These are phyloP conservation scores for Wiebesia pumilae DNA, from an alignment of 1,140 invertebrate genomes.

Conservation along the genomic window DNA sequence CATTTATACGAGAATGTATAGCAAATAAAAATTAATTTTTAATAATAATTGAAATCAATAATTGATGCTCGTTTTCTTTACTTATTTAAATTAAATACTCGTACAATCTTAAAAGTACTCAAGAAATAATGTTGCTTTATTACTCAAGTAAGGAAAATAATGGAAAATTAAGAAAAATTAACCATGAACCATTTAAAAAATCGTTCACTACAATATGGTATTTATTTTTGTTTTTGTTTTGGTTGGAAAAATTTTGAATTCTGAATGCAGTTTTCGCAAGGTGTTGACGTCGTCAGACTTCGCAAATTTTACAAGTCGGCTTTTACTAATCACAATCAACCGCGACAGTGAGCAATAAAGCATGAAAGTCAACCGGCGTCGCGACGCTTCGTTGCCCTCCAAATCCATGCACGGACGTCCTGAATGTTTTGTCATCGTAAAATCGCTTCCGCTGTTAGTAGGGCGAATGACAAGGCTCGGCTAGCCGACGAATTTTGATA, in stretches of 20 bases:
- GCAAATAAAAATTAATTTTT: too few relatives aligned
- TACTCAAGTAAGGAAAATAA: too few relatives aligned
- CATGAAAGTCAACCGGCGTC: background rate
- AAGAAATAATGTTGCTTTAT: too few relatives aligned
- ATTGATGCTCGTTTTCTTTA: too few relatives aligned
- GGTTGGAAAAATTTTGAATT: background rate
- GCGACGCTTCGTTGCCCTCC: background rate
- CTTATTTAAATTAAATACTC: too few relatives aligned
- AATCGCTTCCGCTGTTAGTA: conserved; percentile 22
- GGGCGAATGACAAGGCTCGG: background rate
- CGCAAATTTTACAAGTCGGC: background rate
- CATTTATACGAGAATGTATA: too few relatives aligned
- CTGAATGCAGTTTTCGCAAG: background rate
- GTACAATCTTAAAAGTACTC: too few relatives aligned
- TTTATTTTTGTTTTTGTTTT: background rate
- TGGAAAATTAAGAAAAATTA: too few relatives aligned
- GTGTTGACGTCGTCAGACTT: background rate
- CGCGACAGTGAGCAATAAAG: background rate
- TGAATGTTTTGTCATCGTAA: conserved; percentile 20
- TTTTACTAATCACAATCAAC: background rate
- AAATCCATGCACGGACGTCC: background rate
- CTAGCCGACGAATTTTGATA: conserved; percentile 25
- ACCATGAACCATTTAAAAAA: too few relatives aligned
- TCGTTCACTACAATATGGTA: too few relatives aligned
- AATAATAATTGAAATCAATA: too few relatives aligned